Evolutionary conservation across 1,140 invertebrate species (phyloP).

Genomic region (Leptoteleia sp.): DNA sequence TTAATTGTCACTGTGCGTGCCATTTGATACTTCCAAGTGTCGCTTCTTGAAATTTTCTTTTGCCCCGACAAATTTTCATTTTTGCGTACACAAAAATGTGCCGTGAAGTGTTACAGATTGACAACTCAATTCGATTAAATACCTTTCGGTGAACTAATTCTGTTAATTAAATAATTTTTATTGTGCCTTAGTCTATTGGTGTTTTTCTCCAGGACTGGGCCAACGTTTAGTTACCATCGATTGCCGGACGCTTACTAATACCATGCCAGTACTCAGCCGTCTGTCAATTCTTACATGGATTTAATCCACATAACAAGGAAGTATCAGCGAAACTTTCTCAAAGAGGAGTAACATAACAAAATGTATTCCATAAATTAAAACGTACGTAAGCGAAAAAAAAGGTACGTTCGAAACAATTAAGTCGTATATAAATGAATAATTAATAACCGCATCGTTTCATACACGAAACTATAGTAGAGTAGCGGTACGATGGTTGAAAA

Average conservation of each 20-base stretch:
- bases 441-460: conserved; percentile 35
- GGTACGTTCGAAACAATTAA: conserved; percentile 40
- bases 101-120: not conserved
- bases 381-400: conserved; percentile 41
- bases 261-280: too few species aligned
- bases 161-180: too few species aligned
- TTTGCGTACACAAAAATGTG: not conserved
- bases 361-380: conserved; percentile 44
- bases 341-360: not conserved
- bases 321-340: conserved; percentile 5
- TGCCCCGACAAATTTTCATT: conserved; percentile 11
- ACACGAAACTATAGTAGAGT: too few species aligned
- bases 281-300: too few species aligned
- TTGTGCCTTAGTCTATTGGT: too few species aligned
- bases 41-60: conserved; percentile 21
- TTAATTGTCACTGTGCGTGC: conserved; percentile 68
- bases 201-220: too few species aligned
- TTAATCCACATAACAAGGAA: too few species aligned
- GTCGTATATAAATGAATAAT: conserved; percentile 54
- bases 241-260: too few species aligned
- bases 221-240: too few species aligned
- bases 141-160: too few species aligned
- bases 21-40: conserved; percentile 19
- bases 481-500: conserved; percentile 22
- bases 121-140: conserved; percentile 4